Conservation (phyloP, 2,113 vertebrate species). For the Syngnathus typhle region DNA sequence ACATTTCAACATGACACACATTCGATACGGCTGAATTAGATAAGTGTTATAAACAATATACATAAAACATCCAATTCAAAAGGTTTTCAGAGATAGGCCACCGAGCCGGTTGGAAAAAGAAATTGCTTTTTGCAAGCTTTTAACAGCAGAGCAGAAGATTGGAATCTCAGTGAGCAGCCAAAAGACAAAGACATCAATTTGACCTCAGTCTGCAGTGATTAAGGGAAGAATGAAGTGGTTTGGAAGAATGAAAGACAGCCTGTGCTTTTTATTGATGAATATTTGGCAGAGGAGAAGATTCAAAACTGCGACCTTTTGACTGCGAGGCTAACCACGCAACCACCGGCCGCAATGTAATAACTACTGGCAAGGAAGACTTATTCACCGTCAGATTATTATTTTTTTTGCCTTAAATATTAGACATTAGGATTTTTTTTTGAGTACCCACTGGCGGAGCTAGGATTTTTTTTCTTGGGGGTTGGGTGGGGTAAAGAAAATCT, state of each 20-base stretch:
- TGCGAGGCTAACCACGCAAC: not conserved
- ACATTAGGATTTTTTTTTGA: no score
- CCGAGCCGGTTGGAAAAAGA: not conserved
- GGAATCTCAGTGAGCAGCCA: not conserved
- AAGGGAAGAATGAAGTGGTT: not conserved
- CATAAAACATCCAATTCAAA: not conserved
- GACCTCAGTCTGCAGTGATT: not conserved
- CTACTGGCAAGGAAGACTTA: no score
- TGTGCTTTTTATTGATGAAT: not conserved
- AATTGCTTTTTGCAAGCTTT: not conserved
- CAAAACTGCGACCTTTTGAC: not conserved
- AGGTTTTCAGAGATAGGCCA: not conserved
- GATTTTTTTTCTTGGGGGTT: no score
- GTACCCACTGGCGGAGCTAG: no score
- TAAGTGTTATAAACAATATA: no score
- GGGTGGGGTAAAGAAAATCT: no score
- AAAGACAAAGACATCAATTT: slow-evolving; percentile 2
- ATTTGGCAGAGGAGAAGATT: not conserved
- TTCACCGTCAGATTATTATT: no score
- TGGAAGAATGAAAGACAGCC: not conserved
- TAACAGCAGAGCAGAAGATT: not conserved
- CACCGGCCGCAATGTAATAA: no score
- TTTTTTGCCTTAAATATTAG: no score
- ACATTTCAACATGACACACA: not conserved
- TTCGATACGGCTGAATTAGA: not conserved